Evolutionary conservation across 2,113 vertebrate genomes (phyloP), one percentile per base, ranked within the genome.

Genomic region (Archilochus colubris): DNA sequence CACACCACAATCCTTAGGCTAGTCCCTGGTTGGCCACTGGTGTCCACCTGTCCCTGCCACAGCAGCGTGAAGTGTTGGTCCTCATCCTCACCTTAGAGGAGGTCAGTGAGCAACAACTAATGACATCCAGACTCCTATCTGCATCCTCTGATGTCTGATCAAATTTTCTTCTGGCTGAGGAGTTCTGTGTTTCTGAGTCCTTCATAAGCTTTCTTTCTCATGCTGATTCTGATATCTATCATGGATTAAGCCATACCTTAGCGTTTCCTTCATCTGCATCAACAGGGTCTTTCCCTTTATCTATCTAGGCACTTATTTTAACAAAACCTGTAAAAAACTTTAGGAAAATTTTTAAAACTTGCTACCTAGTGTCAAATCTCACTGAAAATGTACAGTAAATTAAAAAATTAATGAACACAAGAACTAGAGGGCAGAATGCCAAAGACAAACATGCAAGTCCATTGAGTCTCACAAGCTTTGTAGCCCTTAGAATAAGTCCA

Each of bases 1-100:
- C 40, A 48, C 10, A n/a, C 13, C 0, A 0, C 13, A 73, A 40
- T 10, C 33, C 40, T 36, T 43, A 61, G 28, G 63, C 28, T 25
- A 87, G 64, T 17, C 38, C 0, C 0, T 36, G 53, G 23, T 3
- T 66, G n/a, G 58, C 30, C 51, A 54, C 36, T 8, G 1, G 12
- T 24, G 28, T 55, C 53, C 43, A 27, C 30, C 31, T 72, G 44
- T 62, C 50, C 64, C 28, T 33, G 1, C 44, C 14, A 16, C 20
- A n/a, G 33, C 36, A 27, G 30, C 15, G 18, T 53, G 16, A 67
- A 78, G 61, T 1, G 1, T 30, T 28, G 21, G 44, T 13, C 8
- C 23, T 64, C 59, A 25, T 67, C 36, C 54, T 73, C 30, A 12
- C 13, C 14, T 69, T 54, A 30, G 30, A 67, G 22, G 54, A 64